Evolutionary conservation across 37 sponge, comb jelly and placozoan species (phyloP), one percentile per base, ranked within the genome.

Genomic region (Eunapius fragilis): DNA sequence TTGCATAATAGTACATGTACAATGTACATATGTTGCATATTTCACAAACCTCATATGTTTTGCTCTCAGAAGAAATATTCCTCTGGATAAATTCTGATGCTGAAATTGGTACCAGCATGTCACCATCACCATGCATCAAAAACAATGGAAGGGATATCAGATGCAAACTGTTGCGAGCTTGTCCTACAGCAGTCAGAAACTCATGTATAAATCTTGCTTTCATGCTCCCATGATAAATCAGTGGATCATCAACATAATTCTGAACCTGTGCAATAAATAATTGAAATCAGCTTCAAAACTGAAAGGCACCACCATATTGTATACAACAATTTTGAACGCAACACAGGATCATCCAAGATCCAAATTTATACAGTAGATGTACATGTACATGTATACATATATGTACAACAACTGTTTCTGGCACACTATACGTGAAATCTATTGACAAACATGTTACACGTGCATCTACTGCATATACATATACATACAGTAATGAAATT

Each of bases 81-180:
- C 82, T 72, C n/a, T 58, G 50, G 49, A 76, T 69, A 37, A 89
- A 86, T 32, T 87, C 78, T 13, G 93, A 93, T 2, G 90, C 86
- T 22, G 72, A 67, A 58, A 93, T 74, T 19, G 84, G 80, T 19
- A 89, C 89, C 80, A 93, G 75, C 10, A n/a, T 45, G 45, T 93
- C 93, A 5, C n/a, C 81, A 69, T 76, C 70, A 2, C 93, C 93
- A 27, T 93, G 93, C 22, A 89, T 33, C 19, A 89, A 13, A 19
- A 93, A 72, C 67, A 93, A 23, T 23, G 93, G 93, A 47, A 78
- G 45, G 7, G 41, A 45, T 68, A 93, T 87, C 47, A 75, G 30
- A n/a, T 25, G 19, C 31, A 87, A 3, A 3, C 41, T 41, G 11
- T 72, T 47, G 7, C 49, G 33, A 26, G 76, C 67, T 11, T 30